Evolutionary conservation across 2,797 vertebrate species (phyloP).

Genomic region (Emys orbicularis): DNA sequence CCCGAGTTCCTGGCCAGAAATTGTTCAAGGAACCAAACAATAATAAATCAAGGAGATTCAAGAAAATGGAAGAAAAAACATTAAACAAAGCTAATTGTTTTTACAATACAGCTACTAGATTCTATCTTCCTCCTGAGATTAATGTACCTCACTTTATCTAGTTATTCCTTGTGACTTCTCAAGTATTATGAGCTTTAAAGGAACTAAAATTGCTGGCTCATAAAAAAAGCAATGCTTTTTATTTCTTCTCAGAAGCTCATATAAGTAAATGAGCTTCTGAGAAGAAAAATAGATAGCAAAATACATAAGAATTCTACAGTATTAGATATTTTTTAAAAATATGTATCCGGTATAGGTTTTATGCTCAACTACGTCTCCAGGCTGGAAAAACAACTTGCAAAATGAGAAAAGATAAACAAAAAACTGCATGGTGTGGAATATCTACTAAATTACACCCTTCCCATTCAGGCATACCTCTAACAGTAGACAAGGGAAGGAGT

Average conservation of each 20-base stretch:
- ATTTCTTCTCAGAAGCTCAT: not conserved
- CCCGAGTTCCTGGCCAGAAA: not conserved
- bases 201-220: not conserved
- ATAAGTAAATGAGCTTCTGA: not conserved
- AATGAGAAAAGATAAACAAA: not conserved
- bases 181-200: not conserved
- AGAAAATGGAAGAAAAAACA: not conserved
- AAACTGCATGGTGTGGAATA: not conserved
- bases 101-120: not conserved
- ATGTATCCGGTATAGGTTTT: not conserved
- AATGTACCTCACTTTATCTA: accelerated
- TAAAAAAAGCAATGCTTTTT: accelerated
- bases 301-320: accelerated
- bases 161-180: not conserved
- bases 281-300: not conserved
- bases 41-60: not conserved
- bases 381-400: not conserved
- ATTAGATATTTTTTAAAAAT: not conserved
- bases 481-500: not conserved
- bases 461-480: not conserved
- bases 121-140: not conserved
- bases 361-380: not conserved
- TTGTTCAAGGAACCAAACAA: not conserved
- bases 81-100: not conserved
- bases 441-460: not conserved